Base-by-base conservation (phyloP, 2,888 invertebrate genomes). In the Pseudeuparius sepicola region DNA sequence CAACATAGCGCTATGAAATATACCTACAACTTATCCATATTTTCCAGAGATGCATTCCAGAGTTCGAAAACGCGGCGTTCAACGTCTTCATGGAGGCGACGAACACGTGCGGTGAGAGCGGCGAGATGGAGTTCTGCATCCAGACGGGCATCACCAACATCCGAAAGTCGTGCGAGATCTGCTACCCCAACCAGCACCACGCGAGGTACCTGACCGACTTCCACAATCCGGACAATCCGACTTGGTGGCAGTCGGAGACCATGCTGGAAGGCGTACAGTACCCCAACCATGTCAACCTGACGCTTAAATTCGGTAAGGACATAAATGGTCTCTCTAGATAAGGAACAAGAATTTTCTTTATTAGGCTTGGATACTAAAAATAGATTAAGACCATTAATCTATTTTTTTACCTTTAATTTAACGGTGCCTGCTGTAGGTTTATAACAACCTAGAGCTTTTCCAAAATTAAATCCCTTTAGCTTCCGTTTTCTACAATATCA, bases 231-330 rank as follows among this genome's bases (percentile, higher is more conserved):
- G 84, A 87, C 47, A 86, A 87, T 56, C 81, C 83, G 46, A 90
- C 93, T 1, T 94, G 90, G 89, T 94, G 94, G 94, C 93, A 94
- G 60, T 93, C 93, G 1, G 93, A 96, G 59, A 97, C 98, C 2
- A 94, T 98, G 92, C 75, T 75, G 53, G 92, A 97, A 54, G 85
- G 82, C 14, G 80, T 93, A 36, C 88, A 92, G 59, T 85, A 83
- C 58, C 92, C 93, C 1, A 82, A 78, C 53, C 81, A 81, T 61
- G 94, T 98, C 49, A 96, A 96, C 63, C 68, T 98, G 14, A 57
- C 57, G 1, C 40, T 57, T 3, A 50, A 50, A 34, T 49, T 56
- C 36, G 52, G 56, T 55, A 43, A 45, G 48, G 43, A 9, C 23
- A 17, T 27, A 34, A 23, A 14, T 13, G 6, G 10, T 26, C 6